Percentiles rank a stretch among this genome's conserved stretches.
Conservation (phyloP, 1,140 invertebrate genomes). For the Drosophila ohnishii region DNA sequence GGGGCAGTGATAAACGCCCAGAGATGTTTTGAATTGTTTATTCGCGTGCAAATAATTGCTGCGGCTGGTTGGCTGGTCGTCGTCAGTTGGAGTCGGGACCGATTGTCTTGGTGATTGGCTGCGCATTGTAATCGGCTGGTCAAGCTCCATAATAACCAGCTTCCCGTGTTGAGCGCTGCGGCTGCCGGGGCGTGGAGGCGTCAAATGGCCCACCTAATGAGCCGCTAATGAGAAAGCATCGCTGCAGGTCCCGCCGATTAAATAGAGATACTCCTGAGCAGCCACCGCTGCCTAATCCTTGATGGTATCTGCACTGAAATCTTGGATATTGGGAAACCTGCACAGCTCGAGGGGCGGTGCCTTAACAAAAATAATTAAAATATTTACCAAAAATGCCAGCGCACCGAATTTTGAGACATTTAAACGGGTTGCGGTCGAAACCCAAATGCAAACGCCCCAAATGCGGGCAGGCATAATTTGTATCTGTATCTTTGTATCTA, state of each 20-base stretch:
- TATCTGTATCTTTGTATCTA: constrained; percentile 29
- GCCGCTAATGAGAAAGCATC: constrained; percentile 76
- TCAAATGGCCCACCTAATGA: constrained; percentile 66
- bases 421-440: constrained; percentile 51
- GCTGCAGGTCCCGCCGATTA: constrained; percentile 33
- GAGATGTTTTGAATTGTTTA: constrained; percentile 76
- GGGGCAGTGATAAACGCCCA: constrained; percentile 73
- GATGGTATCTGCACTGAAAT: constrained; percentile 4
- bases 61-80: constrained; percentile 9
- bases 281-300: neutral
- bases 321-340: constrained; percentile 12
- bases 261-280: constrained; percentile 1
- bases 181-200: constrained; percentile 59
- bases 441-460: constrained; percentile 69
- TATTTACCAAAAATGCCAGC: constrained; percentile 61
- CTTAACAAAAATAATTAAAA: constrained; percentile 65
- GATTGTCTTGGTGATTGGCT: constrained; percentile 57
- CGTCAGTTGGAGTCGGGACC: neutral
- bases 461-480: constrained; percentile 48
- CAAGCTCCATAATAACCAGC: constrained; percentile 39
- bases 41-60: constrained; percentile 77
- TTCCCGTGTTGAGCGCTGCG: constrained; percentile 45
- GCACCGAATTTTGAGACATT: constrained; percentile 41
- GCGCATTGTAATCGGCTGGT: constrained; percentile 65
- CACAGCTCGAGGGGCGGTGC: constrained; percentile 30